Conservation (phyloP, 2,888 invertebrate species). For the Agrenia bidenticulata region DNA sequence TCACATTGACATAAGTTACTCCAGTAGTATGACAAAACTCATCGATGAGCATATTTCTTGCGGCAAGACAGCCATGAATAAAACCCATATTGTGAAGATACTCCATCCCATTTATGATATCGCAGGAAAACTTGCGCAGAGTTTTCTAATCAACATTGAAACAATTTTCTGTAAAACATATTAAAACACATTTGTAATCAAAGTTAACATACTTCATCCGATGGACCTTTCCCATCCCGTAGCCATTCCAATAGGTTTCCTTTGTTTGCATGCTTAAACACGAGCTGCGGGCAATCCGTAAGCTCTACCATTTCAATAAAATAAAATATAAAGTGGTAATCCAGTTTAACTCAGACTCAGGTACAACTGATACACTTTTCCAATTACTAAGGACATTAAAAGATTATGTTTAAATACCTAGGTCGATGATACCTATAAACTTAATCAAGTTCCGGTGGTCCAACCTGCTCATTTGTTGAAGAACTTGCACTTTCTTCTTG, state of each 20-base stretch:
- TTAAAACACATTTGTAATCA: background rate
- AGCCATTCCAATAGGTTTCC: constrained; percentile 13
- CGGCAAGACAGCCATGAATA: constrained; percentile 40
- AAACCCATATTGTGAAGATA: constrained; percentile 35
- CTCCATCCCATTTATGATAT: constrained; percentile 32
- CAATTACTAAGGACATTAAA: too few species aligned
- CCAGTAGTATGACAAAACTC: constrained; percentile 9
- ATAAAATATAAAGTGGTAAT: too few species aligned
- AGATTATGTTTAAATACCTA: constrained; percentile 14
- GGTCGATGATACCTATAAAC: constrained; percentile 26
- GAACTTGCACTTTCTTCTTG: background rate
- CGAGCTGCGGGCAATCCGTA: background rate
- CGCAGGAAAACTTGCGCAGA: constrained; percentile 29
- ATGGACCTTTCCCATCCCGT: background rate
- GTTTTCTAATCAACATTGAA: constrained; percentile 16
- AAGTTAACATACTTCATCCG: constrained; percentile 3
- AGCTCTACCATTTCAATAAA: too few species aligned
- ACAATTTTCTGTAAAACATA: background rate
- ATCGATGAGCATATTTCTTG: constrained; percentile 36
- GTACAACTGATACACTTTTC: background rate
- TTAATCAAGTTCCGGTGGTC: constrained; percentile 22
- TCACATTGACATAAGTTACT: constrained; percentile 31
- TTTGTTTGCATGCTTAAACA: constrained; percentile 6
- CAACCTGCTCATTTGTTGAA: constrained; percentile 19
- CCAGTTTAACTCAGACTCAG: too few species aligned